Conservation (phyloP, 2,888 invertebrate species). For the Catocala nupta region DNA sequence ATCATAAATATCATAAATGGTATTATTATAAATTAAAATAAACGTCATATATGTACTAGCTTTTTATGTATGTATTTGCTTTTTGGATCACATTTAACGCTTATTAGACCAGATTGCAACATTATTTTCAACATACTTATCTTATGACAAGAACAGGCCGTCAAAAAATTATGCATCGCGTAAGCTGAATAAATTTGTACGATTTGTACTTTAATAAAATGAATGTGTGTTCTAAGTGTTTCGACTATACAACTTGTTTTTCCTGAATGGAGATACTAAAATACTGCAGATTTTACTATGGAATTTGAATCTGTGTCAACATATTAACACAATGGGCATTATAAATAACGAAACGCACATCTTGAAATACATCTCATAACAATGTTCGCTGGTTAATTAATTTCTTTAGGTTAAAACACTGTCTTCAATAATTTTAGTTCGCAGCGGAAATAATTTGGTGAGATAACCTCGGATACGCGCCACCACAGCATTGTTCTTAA, state of each 20-base stretch:
- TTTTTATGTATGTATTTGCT: too few species aligned
- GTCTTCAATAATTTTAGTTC: conserved; percentile 9
- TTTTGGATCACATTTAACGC: too few species aligned
- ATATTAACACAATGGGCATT: background rate
- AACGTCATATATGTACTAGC: too few species aligned
- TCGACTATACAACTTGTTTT: background rate
- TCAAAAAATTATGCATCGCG: too few species aligned
- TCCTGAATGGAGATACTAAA: conserved; percentile 4
- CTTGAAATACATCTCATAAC: background rate
- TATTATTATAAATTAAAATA: too few species aligned
- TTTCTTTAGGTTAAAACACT: conserved; percentile 7
- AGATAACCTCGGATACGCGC: conserved; percentile 47
- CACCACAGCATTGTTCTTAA: conserved; percentile 44
- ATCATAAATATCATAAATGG: too few species aligned
- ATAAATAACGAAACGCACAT: conserved; percentile 1
- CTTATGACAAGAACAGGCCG: too few species aligned
- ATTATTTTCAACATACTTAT: too few species aligned
- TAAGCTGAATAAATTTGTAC: too few species aligned
- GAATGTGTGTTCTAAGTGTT: too few species aligned
- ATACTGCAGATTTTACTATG: background rate
- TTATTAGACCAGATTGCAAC: too few species aligned
- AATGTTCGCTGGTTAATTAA: conserved; percentile 12
- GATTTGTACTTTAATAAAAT: too few species aligned
- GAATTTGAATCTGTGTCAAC: conserved; percentile 4
- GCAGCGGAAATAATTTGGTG: conserved; percentile 43